Percentiles rank a stretch among this genome's conserved stretches.
Evolutionary conservation across 2,797 vertebrate species (phyloP).

Genomic region (Fratercula arctica): DNA sequence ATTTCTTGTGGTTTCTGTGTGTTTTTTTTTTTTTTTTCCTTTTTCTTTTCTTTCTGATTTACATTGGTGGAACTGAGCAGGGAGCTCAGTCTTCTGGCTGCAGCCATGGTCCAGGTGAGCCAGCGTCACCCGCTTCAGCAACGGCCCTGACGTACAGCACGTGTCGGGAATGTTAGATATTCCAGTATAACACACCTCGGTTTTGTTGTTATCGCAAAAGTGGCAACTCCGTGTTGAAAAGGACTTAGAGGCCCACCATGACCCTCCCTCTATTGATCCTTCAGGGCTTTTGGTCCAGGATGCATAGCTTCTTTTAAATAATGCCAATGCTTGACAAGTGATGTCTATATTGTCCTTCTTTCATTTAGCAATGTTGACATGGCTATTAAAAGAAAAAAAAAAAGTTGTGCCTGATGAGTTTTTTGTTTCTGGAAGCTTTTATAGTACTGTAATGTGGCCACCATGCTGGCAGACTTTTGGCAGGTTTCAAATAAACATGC

Average conservation of each 20-base stretch:
- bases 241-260: background rate
- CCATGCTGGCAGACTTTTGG: background rate
- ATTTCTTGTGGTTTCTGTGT: background rate
- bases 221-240: background rate
- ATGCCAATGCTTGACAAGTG: background rate
- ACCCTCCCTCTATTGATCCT: background rate
- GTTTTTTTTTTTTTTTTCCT: background rate
- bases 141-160: background rate
- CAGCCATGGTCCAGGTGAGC: background rate
- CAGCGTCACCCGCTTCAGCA: background rate
- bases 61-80: background rate
- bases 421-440: background rate
- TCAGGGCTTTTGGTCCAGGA: background rate
- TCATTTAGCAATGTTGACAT: background rate
- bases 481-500: slow-evolving; percentile 24
- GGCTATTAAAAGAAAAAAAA: background rate
- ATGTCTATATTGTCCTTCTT: background rate
- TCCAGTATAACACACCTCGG: background rate
- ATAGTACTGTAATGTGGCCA: background rate
- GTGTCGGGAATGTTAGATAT: background rate
- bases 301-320: background rate
- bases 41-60: background rate
- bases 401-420: background rate
- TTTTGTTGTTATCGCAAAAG: background rate
- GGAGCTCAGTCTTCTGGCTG: background rate